Evolutionary conservation across 2,888 invertebrate genomes (phyloP).

Genomic region (Tetrapedia diversipes): DNA sequence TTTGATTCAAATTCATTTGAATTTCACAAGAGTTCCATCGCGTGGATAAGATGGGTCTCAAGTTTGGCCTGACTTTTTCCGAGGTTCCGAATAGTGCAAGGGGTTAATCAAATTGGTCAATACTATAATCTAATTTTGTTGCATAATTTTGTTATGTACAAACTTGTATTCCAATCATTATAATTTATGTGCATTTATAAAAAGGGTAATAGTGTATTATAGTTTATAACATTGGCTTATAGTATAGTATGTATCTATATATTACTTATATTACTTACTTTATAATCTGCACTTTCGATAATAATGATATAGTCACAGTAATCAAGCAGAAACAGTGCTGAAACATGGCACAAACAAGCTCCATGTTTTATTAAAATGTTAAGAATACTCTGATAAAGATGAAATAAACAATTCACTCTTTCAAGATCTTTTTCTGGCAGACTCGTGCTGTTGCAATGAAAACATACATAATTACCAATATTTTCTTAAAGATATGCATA

Average conservation of each 20-base stretch:
- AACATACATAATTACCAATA: neutral
- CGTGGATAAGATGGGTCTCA: too few species aligned
- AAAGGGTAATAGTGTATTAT: neutral
- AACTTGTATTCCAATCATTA: too few species aligned
- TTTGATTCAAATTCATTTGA: too few species aligned
- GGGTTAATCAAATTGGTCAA: too few species aligned
- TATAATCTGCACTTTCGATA: constrained; percentile 8
- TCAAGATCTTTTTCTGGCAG: constrained; percentile 67
- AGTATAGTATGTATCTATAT: too few species aligned
- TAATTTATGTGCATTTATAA: neutral
- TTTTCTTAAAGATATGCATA: neutral
- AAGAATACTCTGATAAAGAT: constrained; percentile 78
- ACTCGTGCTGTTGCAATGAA: constrained; percentile 17
- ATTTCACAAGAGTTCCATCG: too few species aligned
- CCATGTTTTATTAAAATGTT: constrained; percentile 78
- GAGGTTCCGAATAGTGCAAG: too few species aligned
- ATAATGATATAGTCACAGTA: constrained; percentile 80
- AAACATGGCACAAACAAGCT: constrained; percentile 81
- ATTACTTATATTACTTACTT: neutral
- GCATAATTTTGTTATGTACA: too few species aligned
- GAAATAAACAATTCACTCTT: constrained; percentile 72
- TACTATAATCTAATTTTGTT: too few species aligned
- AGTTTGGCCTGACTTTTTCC: too few species aligned
- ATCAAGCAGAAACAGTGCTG: constrained; percentile 80
- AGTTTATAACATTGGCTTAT: neutral